Base-by-base conservation (phyloP, 2,888 invertebrate genomes). In the Plebejus anna region DNA sequence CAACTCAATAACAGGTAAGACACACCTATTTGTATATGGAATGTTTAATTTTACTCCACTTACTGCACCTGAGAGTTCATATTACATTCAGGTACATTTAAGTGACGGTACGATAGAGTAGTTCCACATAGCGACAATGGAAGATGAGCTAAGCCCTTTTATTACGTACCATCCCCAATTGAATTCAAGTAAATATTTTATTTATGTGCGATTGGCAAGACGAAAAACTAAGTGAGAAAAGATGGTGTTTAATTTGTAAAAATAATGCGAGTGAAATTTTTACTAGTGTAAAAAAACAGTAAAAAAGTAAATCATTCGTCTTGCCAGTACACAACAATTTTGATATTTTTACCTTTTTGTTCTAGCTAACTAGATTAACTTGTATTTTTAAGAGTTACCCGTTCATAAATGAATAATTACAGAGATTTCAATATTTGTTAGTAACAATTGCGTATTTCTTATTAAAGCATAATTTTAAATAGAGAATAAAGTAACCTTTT, bases 1-100 rank as follows among this genome's bases (percentile, higher is more conserved):
- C 79, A 96, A 96, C 88, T 96, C 96, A 32, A 96, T 97, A 82
- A 96, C 97, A 86, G 97, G 97, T 96, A 82, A 85, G 59, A 76
- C 42, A 28, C 22, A 0, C 36, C 22, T 42, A 3, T 38, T 22
- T 42, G 9, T 38, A 13, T 42, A 13, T 71, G 76, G 76, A 76
- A 76, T 76, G 76, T 71, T 70, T 28, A 38, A 42, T 76, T 76
- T 76, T 55, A 59, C 59, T 7, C 51, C 76, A 76, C 71, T 71
- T 76, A 76, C n/a, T 76, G 57, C 76, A 78, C 81, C 77, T 81
- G 84, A 83, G 83, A 75, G 72, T 75, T 72, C 77, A 76, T 75
- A 76, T 66, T 86, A 76, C 38, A 28, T 71, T 76, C 71, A 57
- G 76, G 76, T 38, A 71, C 57, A 76, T 71, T 57, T 42, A 76